Evolutionary conservation across 2,888 invertebrate genomes (phyloP).

Genomic region (Eulithis testata): DNA sequence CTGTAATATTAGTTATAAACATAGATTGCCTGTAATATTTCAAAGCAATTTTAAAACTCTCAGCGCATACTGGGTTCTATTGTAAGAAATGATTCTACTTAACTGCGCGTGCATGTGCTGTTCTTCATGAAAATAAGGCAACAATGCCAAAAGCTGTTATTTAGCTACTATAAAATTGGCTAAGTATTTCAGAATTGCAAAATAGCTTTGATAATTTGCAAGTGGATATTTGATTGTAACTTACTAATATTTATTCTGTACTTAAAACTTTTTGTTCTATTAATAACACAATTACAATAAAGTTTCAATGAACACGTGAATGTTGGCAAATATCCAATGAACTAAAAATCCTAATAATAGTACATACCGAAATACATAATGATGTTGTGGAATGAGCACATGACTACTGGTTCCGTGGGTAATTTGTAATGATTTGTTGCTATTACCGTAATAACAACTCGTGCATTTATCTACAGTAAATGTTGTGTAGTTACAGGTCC

Average conservation of each 20-base stretch:
- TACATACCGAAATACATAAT: conserved; percentile 72
- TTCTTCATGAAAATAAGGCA: too few relatives aligned
- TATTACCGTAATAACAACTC: conserved; percentile 23
- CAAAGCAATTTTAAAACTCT: too few relatives aligned
- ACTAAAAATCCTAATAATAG: conserved; percentile 82
- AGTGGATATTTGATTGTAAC: too few relatives aligned
- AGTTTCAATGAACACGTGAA: conserved; percentile 65
- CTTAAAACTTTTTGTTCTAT: conserved; percentile 9
- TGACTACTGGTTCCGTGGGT: conserved; percentile 65
- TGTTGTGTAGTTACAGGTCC: too few relatives aligned
- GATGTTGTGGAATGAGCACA: conserved; percentile 74
- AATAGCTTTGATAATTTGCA: conserved; percentile 6
- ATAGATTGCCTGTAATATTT: too few relatives aligned
- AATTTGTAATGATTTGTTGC: conserved; percentile 35
- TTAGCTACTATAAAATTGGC: background rate
- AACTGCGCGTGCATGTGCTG: too few relatives aligned
- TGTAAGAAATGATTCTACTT: too few relatives aligned
- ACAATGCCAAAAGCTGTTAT: background rate
- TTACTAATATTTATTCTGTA: too few relatives aligned
- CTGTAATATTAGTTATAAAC: too few relatives aligned
- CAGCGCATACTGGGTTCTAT: too few relatives aligned
- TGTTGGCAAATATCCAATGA: conserved; percentile 75
- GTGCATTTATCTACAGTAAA: conserved; percentile 4
- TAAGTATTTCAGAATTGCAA: conserved; percentile 12
- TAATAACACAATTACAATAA: conserved; percentile 43